These are phyloP conservation scores for Papilio gigon DNA, from an alignment of 2,888 invertebrate species.

Conservation along the genomic window DNA sequence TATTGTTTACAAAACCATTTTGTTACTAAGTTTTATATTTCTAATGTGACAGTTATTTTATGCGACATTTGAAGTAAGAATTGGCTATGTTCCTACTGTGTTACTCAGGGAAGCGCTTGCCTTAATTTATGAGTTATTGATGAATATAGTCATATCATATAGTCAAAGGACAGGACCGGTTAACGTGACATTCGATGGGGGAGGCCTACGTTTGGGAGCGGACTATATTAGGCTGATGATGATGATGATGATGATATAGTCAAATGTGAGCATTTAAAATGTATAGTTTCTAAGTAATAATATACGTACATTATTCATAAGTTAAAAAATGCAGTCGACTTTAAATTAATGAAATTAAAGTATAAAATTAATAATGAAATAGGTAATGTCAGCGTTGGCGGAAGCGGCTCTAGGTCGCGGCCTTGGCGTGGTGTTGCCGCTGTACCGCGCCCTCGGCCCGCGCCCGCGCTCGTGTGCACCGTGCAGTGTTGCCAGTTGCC, in stretches of 20 bases:
- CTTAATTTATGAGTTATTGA: too few relatives aligned
- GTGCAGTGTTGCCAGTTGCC: conserved; percentile 49
- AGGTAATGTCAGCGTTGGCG: conserved; percentile 50
- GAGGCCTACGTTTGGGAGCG: too few relatives aligned
- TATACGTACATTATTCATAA: background rate
- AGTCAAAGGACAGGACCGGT: too few relatives aligned
- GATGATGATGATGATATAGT: too few relatives aligned
- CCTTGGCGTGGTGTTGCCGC: conserved; percentile 62
- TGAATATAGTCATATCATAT: too few relatives aligned
- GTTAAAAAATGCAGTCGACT: background rate
- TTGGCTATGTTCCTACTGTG: background rate
- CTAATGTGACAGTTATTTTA: background rate
- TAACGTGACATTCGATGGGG: too few relatives aligned
- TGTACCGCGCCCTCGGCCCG: conserved; percentile 47
- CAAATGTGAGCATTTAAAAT: too few relatives aligned
- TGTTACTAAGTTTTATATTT: background rate
- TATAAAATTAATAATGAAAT: conserved; percentile 9
- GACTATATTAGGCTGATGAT: too few relatives aligned
- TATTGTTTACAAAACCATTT: background rate
- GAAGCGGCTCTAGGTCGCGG: conserved; percentile 73
- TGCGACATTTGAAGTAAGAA: background rate
- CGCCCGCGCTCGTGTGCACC: conserved; percentile 48
- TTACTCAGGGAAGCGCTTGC: too few relatives aligned
- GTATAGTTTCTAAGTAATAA: background rate
- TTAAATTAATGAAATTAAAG: conserved; percentile 1